A percentile compares a stretch with the other conserved stretches of the same genome.
Evolutionary conservation across 2,888 invertebrate species (phyloP).

Genomic region (Cephus sareptanus): DNA sequence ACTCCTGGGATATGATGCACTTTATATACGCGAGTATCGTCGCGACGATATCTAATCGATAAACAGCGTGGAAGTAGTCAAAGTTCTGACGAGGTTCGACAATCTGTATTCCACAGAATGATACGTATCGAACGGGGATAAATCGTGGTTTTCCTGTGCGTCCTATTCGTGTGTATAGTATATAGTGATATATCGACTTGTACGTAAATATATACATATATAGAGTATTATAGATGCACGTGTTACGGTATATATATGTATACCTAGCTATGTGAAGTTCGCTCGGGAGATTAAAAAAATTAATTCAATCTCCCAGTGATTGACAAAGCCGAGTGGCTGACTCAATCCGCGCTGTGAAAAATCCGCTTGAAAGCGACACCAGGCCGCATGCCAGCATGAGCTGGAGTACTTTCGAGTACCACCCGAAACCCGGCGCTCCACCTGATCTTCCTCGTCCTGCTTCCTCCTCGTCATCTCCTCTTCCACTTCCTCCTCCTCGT

Average conservation of each 20-base stretch:
- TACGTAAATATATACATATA: not conserved
- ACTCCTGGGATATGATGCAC: not conserved
- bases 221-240: not conserved
- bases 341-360: constrained; percentile 40
- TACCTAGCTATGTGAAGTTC: not conserved
- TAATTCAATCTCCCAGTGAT: constrained; percentile 45
- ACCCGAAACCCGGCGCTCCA: constrained; percentile 22
- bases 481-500: not conserved
- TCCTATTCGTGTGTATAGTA: not conserved
- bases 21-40: not conserved
- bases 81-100: not conserved
- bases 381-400: constrained; percentile 22
- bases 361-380: constrained; percentile 34
- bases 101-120: not conserved
- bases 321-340: constrained; percentile 45
- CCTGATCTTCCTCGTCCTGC: not conserved
- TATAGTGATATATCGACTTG: not conserved
- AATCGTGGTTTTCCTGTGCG: not conserved
- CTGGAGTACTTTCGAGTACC: constrained; percentile 28
- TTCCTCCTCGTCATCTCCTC: not conserved
- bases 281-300: constrained; percentile 26
- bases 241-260: not conserved
- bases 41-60: not conserved
- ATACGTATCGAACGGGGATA: not conserved
- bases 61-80: not conserved